Evolutionary conservation across 1,140 invertebrate species (phyloP).

Genomic region (Drosophila miranda): DNA sequence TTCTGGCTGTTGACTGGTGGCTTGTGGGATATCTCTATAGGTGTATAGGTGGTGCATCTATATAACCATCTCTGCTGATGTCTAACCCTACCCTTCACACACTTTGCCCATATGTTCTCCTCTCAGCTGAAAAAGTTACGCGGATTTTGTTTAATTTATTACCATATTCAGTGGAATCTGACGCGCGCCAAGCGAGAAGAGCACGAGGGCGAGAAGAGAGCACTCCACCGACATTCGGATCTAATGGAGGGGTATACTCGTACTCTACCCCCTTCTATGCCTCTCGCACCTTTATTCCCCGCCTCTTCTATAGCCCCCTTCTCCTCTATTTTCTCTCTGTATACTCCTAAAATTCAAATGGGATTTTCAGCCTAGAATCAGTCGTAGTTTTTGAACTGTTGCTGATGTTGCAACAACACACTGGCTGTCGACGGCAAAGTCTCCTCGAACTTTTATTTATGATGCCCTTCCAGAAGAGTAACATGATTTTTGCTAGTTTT

Average conservation of each 20-base stretch:
- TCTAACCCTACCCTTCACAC: background rate
- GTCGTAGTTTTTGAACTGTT: conserved; percentile 32
- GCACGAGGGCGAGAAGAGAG: conserved; percentile 24
- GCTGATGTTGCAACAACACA: conserved; percentile 34
- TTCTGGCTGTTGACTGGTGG: conserved; percentile 12
- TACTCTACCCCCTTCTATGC: background rate
- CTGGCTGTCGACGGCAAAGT: conserved; percentile 54
- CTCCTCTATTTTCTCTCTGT: background rate
- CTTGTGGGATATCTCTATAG: conserved; percentile 11
- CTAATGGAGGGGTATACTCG: conserved; percentile 14
- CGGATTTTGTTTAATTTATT: conserved; percentile 78
- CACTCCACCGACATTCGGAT: conserved; percentile 63
- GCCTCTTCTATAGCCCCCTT: background rate
- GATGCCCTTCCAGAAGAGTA: background rate
- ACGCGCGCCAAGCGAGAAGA: conserved; percentile 66
- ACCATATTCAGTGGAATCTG: conserved; percentile 78
- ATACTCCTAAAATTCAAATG: conserved; percentile 55
- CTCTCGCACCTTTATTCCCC: background rate
- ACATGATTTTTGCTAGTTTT: no score
- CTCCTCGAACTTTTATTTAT: conserved; percentile 63
- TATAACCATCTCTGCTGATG: no score
- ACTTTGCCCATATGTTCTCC: conserved; percentile 12
- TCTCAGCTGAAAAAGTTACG: conserved; percentile 18
- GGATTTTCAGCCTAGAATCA: conserved; percentile 44
- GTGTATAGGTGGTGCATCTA: background rate